Evolutionary conservation across 2,113 vertebrate species (phyloP).

Genomic region (Microcebus griseorufus): DNA sequence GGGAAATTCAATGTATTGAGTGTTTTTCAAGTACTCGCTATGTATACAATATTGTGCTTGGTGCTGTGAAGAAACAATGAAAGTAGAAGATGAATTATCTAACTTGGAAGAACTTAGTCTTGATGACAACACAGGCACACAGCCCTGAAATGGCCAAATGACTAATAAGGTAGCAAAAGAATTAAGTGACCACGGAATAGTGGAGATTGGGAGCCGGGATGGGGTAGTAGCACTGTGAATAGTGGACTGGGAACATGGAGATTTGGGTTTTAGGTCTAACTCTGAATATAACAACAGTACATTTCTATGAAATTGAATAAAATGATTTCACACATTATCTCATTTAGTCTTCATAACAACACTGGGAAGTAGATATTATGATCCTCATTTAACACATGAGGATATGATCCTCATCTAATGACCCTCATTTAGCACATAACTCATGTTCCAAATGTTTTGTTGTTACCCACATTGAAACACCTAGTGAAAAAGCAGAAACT

Average conservation of each 20-base stretch:
- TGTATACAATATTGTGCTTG: neutral
- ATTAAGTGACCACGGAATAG: neutral
- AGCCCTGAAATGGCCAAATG: neutral
- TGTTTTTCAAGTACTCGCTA: neutral
- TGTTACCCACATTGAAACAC: neutral
- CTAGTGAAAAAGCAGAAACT: neutral
- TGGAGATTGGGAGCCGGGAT: too few species aligned
- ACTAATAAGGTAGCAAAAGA: neutral
- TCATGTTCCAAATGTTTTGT: neutral
- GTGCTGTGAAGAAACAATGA: neutral
- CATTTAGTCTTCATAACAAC: neutral
- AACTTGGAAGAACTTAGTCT: neutral
- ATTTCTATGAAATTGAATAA: neutral
- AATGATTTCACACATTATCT: neutral
- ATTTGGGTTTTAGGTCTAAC: too few species aligned
- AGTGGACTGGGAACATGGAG: neutral
- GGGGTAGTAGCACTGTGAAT: too few species aligned
- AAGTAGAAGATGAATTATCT: neutral
- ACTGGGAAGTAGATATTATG: neutral
- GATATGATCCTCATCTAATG: neutral
- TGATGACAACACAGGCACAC: neutral
- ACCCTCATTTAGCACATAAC: neutral
- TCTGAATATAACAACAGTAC: neutral
- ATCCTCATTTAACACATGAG: neutral
- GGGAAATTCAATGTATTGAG: neutral